These are phyloP conservation scores for Acanthosoma haemorrhoidale DNA, from an alignment of 2,888 invertebrate genomes.

Conservation along the genomic window DNA sequence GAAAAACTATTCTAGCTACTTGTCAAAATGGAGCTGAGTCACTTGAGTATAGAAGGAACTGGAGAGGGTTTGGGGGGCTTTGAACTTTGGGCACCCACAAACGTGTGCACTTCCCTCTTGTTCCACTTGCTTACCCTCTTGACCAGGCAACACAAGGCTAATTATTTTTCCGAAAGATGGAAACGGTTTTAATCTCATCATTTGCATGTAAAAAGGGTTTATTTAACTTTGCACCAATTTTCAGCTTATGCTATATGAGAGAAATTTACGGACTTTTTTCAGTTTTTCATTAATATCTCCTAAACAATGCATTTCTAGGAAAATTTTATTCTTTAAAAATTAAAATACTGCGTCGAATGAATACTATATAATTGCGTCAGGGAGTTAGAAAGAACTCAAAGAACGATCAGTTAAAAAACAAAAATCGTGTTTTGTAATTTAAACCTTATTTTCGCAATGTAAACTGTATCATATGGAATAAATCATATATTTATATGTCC, in stretches of 20 bases:
- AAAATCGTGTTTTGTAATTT: neutral
- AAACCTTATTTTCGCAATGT: neutral
- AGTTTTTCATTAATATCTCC: neutral
- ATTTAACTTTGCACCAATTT: neutral
- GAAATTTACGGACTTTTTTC: neutral
- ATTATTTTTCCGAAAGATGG: neutral
- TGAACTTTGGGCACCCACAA: too few species aligned
- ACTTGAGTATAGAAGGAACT: too few species aligned
- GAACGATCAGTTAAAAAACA: neutral
- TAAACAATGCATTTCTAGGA: neutral
- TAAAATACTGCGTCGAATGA: neutral
- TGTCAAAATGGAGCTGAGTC: too few species aligned
- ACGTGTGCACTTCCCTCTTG: too few species aligned
- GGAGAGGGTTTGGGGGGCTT: too few species aligned
- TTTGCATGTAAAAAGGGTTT: neutral
- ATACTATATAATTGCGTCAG: neutral
- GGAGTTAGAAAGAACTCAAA: neutral
- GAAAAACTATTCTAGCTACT: too few species aligned
- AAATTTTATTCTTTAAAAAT: too few species aligned
- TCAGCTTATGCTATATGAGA: neutral
- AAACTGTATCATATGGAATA: too few species aligned
- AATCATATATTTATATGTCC: too few species aligned
- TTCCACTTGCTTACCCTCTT: too few species aligned
- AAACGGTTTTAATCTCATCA: neutral
- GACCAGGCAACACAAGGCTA: too few species aligned